These are phyloP conservation scores for Enteromius unitaeniatus DNA, from an alignment of 2,797 vertebrate species.

Conservation along the genomic window DNA sequence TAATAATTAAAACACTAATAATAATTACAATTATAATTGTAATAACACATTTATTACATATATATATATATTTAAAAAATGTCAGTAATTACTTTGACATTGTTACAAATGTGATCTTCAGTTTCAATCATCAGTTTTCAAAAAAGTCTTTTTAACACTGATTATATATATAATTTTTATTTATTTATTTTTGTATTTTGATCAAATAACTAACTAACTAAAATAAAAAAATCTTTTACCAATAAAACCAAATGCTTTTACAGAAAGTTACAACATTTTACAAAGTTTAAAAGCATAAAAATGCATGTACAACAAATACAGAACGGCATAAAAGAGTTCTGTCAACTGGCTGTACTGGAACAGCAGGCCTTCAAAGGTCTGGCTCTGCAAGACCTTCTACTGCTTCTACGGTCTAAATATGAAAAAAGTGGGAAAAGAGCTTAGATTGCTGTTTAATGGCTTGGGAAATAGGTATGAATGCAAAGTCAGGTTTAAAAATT, in stretches of 20 bases:
- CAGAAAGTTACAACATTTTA: too few relatives aligned
- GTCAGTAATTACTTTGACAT: background rate
- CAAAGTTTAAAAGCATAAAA: background rate
- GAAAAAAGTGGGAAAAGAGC: background rate
- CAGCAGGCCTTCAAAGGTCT: background rate
- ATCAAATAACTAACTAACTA: slow-evolving; percentile 14
- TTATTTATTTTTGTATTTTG: background rate
- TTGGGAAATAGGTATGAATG: slow-evolving; percentile 34
- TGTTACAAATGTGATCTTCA: background rate
- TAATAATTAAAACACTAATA: background rate
- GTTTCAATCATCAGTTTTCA: too few relatives aligned
- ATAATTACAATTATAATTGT: background rate
- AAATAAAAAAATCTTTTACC: background rate
- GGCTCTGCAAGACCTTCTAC: background rate
- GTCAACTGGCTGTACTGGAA: background rate
- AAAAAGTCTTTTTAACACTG: too few relatives aligned
- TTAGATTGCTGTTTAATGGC: slow-evolving; percentile 21
- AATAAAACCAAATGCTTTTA: background rate
- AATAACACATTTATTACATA: background rate
- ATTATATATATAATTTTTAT: background rate
- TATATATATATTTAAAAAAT: background rate
- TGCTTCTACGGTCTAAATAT: background rate
- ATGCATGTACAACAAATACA: background rate
- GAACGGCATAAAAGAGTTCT: background rate
- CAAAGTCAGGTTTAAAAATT: slow-evolving; percentile 26